Percentiles rank a stretch among this genome's conserved stretches.
Evolutionary conservation across 1,140 invertebrate species (phyloP).

Genomic region (Drosophila dunni): DNA sequence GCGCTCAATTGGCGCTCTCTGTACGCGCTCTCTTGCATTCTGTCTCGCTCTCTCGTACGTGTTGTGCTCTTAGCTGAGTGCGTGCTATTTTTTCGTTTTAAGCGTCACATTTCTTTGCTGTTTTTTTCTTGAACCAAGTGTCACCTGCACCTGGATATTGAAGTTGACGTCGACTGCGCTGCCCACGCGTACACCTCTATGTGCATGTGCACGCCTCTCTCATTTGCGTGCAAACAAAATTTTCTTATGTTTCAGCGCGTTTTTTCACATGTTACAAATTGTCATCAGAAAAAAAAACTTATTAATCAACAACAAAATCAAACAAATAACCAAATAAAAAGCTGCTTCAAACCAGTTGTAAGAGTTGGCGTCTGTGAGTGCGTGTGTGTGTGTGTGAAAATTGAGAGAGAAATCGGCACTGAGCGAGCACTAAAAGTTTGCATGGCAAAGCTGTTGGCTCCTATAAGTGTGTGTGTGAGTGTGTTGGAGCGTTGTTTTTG

Average conservation of each 20-base stretch:
- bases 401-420: conserved; percentile 26
- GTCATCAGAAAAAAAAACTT: conserved; percentile 41
- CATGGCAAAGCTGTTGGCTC: conserved; percentile 34
- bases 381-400: conserved; percentile 14
- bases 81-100: conserved; percentile 49
- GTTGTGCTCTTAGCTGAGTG: conserved; percentile 26
- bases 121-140: conserved; percentile 49
- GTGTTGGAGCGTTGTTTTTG: background rate
- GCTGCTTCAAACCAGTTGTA: conserved; percentile 35
- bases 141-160: conserved; percentile 44
- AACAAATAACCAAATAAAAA: conserved; percentile 56
- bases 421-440: conserved; percentile 39
- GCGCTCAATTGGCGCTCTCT: conserved; percentile 41
- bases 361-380: background rate
- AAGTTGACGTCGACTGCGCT: conserved; percentile 31
- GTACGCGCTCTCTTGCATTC: conserved; percentile 11
- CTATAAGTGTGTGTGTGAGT: conserved; percentile 5
- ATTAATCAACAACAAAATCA: conserved; percentile 43
- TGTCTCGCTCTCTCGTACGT: conserved; percentile 14
- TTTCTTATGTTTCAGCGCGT: conserved; percentile 47
- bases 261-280: conserved; percentile 46
- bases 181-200: conserved; percentile 10
- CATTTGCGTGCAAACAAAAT: conserved; percentile 30
- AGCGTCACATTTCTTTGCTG: conserved; percentile 46
- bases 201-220: conserved; percentile 14